Percentiles rank a stretch among this genome's conserved stretches.
Evolutionary conservation across 2,113 vertebrate genomes (phyloP).

Genomic region (Zosterops pallidus): DNA sequence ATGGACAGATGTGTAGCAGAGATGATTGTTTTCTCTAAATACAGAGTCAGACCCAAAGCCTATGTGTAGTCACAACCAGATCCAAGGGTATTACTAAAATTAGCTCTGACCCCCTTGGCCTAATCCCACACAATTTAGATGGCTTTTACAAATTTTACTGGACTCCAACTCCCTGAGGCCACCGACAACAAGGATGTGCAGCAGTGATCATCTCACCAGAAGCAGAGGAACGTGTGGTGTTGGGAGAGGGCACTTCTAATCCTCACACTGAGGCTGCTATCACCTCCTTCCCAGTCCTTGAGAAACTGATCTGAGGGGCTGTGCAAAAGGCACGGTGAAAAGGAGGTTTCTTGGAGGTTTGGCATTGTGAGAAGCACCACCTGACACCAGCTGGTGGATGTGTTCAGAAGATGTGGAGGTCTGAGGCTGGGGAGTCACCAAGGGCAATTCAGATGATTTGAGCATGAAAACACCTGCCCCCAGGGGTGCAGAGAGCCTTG

Average conservation of each 20-base stretch:
- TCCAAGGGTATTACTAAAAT: not conserved
- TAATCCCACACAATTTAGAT: not conserved
- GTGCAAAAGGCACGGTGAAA: not conserved
- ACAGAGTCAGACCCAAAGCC: not conserved
- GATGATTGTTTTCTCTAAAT: not conserved
- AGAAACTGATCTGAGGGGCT: not conserved
- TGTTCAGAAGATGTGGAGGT: not conserved
- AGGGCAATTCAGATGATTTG: not conserved
- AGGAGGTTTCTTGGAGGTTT: not conserved
- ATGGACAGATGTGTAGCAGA: not conserved
- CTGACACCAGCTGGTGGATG: not conserved
- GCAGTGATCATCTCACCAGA: not conserved
- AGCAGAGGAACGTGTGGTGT: not conserved
- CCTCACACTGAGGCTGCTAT: not conserved
- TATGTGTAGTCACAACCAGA: not conserved
- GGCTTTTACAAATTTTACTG: not conserved
- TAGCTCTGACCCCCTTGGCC: not conserved
- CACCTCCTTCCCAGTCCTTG: not conserved
- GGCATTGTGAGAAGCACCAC: not conserved
- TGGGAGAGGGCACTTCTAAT: not conserved
- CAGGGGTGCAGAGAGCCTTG: not conserved
- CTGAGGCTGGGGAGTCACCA: not conserved
- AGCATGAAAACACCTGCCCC: not conserved
- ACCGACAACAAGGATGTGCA: not conserved
- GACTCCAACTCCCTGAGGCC: not conserved